Percentiles rank a stretch among this genome's conserved stretches.
phyloP scores from a whole-genome alignment of 1,140 invertebrate genomes.

The Phocides pigmalion region DNA sequence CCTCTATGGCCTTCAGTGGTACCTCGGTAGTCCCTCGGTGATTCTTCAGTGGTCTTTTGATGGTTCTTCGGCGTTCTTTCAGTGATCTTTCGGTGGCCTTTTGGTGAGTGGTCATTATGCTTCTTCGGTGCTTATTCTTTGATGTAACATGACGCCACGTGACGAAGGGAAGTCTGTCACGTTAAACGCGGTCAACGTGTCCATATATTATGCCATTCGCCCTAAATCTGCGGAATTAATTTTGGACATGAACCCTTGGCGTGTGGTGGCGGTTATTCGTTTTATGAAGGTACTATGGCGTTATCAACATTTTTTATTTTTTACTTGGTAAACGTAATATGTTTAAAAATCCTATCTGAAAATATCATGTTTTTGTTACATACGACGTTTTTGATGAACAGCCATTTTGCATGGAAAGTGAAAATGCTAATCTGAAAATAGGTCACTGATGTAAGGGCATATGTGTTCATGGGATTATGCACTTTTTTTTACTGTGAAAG shows the following conservation, averaged over 20 bases:
- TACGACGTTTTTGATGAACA: background rate
- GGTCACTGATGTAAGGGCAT: no score
- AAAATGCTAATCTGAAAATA: no score
- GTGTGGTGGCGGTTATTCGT: conserved; percentile 16
- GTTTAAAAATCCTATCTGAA: background rate
- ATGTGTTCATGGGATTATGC: no score
- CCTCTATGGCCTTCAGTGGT: no score
- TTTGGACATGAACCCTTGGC: conserved; percentile 36
- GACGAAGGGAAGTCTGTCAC: conserved; percentile 37
- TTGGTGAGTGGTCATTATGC: no score
- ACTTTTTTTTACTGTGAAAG: no score
- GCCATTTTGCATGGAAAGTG: no score
- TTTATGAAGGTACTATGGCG: conserved; percentile 16
- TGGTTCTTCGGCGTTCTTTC: no score
- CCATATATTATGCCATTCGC: conserved; percentile 37
- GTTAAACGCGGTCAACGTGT: conserved; percentile 36
- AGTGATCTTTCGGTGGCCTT: no score
- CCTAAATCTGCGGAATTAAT: conserved; percentile 45
- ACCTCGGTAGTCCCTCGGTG: no score
- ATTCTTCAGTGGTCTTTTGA: no score
- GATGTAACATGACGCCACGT: conserved; percentile 7
- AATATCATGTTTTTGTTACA: background rate
- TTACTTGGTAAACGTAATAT: background rate
- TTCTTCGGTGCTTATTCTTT: conserved; percentile 3
- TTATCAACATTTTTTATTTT: conserved; percentile 17